These are phyloP conservation scores for Scolopax mira DNA, from an alignment of 2,113 vertebrate genomes.

Conservation along the genomic window DNA sequence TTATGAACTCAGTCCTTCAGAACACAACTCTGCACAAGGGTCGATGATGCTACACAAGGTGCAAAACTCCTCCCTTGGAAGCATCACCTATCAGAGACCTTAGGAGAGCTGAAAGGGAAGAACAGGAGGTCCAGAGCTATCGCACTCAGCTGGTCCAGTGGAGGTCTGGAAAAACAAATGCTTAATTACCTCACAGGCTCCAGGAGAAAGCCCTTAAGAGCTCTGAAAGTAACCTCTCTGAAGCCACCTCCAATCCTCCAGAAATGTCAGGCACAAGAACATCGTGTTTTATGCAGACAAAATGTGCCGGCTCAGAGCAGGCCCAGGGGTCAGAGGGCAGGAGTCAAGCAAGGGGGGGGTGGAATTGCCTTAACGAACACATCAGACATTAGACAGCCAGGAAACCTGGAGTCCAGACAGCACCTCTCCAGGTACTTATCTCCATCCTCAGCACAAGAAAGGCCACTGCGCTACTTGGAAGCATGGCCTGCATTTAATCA, in stretches of 20 bases:
- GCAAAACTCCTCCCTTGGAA: background rate
- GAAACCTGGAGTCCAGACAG: background rate
- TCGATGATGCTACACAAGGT: background rate
- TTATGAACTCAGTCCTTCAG: background rate
- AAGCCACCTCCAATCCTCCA: background rate
- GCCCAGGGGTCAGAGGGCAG: rapidly evolving
- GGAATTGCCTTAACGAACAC: background rate
- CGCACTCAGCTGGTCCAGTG: background rate
- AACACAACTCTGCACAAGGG: rapidly evolving
- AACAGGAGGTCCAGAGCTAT: background rate
- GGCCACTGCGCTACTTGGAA: background rate
- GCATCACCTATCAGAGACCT: background rate
- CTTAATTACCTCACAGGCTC: background rate
- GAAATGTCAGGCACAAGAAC: background rate
- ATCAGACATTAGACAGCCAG: background rate
- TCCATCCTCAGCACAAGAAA: background rate
- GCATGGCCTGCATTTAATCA: background rate
- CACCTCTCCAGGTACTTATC: background rate
- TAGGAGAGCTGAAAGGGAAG: background rate
- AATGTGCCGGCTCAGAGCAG: background rate
- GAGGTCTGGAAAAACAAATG: background rate
- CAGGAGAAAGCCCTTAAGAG: background rate
- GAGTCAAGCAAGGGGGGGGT: background rate
- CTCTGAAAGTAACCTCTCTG: background rate
- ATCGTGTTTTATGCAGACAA: background rate